Evolutionary conservation across 2,888 invertebrate species (phyloP).

Genomic region (Chrysolina americana): DNA sequence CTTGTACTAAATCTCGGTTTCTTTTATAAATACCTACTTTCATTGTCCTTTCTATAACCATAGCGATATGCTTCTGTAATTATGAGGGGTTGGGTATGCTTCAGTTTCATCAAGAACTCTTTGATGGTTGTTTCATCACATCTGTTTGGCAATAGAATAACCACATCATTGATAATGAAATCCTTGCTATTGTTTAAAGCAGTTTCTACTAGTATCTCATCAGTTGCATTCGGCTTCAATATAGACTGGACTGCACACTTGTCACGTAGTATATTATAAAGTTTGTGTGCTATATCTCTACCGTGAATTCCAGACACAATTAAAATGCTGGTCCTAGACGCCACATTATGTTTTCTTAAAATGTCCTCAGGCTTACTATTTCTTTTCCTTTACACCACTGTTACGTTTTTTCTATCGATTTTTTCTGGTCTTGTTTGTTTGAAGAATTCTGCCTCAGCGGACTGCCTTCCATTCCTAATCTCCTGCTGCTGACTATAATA

Average conservation of each 20-base stretch:
- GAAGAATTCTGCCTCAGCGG: background rate
- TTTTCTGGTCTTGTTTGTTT: constrained; percentile 1
- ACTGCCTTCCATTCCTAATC: constrained; percentile 12
- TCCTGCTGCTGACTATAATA: constrained; percentile 11
- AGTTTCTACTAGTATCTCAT: too few species aligned
- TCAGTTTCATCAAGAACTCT: constrained; percentile 10
- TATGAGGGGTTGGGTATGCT: constrained; percentile 22
- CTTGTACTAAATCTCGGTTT: constrained; percentile 18
- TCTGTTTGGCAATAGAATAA: too few species aligned
- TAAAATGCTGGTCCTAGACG: constrained; percentile 18
- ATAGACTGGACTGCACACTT: constrained; percentile 1
- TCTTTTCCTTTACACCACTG: constrained; percentile 3
- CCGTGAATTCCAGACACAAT: constrained; percentile 25
- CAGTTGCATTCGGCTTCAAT: too few species aligned
- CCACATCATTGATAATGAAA: too few species aligned
- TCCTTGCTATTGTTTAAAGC: too few species aligned
- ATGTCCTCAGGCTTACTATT: constrained; percentile 8
- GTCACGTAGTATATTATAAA: constrained; percentile 1
- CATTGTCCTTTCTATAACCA: constrained; percentile 16
- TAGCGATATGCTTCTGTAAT: constrained; percentile 10
- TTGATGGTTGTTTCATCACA: too few species aligned
- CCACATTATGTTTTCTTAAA: constrained; percentile 8
- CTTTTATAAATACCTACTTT: constrained; percentile 3
- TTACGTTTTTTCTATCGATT: background rate
- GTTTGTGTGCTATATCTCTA: constrained; percentile 8